Evolutionary conservation across 2,888 invertebrate genomes (phyloP).

Genomic region (Drosophila infuscata): DNA sequence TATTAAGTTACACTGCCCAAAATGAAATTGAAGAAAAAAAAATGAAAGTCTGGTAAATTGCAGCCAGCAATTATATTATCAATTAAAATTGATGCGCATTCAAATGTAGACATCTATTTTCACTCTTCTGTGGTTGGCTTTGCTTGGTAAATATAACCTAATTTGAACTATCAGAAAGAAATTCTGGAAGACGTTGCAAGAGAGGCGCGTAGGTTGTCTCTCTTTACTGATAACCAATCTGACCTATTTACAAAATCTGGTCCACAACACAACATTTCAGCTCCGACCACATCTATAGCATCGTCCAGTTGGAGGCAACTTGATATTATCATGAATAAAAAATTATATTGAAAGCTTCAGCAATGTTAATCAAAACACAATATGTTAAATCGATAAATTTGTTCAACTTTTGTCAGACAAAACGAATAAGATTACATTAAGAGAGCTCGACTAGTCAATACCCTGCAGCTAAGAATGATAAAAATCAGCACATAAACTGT

Average conservation of each 20-base stretch:
- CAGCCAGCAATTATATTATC: background rate
- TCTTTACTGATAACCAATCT: background rate
- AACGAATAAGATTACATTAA: background rate
- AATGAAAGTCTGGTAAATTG: background rate
- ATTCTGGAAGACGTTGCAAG: background rate
- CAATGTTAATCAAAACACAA: background rate
- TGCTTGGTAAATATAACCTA: background rate
- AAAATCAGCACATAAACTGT: no score
- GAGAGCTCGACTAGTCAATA: background rate
- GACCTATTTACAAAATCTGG: background rate
- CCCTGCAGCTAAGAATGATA: no score
- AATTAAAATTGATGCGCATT: background rate
- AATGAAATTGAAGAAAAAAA: no score
- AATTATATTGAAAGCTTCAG: background rate
- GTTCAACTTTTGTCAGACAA: background rate
- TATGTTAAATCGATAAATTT: background rate
- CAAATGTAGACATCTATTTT: background rate
- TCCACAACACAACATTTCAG: constrained; percentile 22
- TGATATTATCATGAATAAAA: background rate
- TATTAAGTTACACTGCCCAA: no score
- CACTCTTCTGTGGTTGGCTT: background rate
- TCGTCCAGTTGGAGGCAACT: background rate
- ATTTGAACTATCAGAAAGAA: background rate
- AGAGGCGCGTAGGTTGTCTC: background rate
- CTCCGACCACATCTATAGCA: background rate